Evolutionary conservation across 2,888 invertebrate species (phyloP).

Genomic region (Hydraecia micacea): DNA sequence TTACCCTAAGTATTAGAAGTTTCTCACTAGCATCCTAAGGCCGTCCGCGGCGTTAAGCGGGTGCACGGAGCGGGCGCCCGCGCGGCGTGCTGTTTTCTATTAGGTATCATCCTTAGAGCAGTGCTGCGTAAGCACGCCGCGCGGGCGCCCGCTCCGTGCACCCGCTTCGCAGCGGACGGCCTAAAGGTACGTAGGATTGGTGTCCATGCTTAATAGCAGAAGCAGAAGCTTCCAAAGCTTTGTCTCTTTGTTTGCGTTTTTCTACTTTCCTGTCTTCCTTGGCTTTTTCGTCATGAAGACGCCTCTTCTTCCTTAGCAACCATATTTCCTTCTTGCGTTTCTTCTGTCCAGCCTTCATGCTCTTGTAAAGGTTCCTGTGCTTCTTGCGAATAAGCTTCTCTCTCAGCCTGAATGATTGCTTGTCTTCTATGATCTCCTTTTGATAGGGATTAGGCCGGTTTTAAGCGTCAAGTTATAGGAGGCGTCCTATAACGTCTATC

Average conservation of each 20-base stretch:
- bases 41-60: too few species aligned
- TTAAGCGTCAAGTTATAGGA: too few species aligned
- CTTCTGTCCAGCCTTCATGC: slow-evolving; percentile 93
- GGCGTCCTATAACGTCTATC: too few species aligned
- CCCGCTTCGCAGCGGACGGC: too few species aligned
- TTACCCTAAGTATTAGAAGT: too few species aligned
- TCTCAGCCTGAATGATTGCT: slow-evolving; percentile 94
- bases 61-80: too few species aligned
- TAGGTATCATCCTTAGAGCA: too few species aligned
- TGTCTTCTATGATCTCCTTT: slow-evolving; percentile 91
- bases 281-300: slow-evolving; percentile 92
- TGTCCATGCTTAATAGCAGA: slow-evolving; percentile 37
- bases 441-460: too few species aligned
- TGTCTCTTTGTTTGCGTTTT: slow-evolving; percentile 86
- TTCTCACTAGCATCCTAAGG: neutral
- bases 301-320: slow-evolving; percentile 94
- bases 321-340: slow-evolving; percentile 93
- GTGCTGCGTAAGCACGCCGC: too few species aligned
- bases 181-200: neutral
- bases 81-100: too few species aligned
- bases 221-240: slow-evolving; percentile 80
- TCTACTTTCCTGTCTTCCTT: slow-evolving; percentile 90
- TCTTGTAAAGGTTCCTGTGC: slow-evolving; percentile 97
- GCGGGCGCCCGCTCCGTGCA: too few species aligned
- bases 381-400: slow-evolving; percentile 99